Evolutionary conservation across 2,113 vertebrate species (phyloP).

Genomic region (Platysternon megacephalum): DNA sequence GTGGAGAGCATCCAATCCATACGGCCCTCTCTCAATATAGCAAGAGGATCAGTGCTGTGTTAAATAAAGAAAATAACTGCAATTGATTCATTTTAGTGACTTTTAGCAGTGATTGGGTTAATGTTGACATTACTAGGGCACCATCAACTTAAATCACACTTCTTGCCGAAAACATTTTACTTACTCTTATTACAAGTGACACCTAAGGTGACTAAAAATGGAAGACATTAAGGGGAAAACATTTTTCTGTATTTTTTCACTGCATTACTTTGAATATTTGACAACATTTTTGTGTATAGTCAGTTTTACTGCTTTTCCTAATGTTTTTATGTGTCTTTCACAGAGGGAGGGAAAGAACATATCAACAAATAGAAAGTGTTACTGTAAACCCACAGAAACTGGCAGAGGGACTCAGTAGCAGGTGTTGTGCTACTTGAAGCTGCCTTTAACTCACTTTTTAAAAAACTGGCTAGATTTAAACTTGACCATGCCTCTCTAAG

Average conservation of each 20-base stretch:
- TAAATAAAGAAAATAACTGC: background rate
- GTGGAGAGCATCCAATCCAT: background rate
- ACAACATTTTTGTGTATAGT: background rate
- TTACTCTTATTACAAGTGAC: background rate
- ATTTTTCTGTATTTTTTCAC: background rate
- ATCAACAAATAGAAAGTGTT: background rate
- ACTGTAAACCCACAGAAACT: background rate
- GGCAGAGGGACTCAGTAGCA: background rate
- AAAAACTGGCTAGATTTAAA: background rate
- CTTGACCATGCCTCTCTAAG: background rate
- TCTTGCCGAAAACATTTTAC: background rate
- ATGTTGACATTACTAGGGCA: background rate
- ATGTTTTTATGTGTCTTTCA: background rate
- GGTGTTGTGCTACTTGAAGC: background rate
- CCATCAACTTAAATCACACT: background rate
- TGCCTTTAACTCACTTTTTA: background rate
- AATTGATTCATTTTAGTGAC: background rate
- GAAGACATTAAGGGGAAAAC: background rate
- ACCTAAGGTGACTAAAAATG: background rate
- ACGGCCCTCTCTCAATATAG: background rate
- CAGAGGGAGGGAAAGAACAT: background rate
- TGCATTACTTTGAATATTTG: background rate
- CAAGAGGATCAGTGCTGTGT: background rate
- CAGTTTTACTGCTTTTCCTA: background rate
- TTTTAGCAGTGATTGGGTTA: background rate